Percentiles rank a stretch among this genome's conserved stretches.
Evolutionary conservation across 1,140 invertebrate genomes (phyloP).

Genomic region (Saccostrea cuccullata): DNA sequence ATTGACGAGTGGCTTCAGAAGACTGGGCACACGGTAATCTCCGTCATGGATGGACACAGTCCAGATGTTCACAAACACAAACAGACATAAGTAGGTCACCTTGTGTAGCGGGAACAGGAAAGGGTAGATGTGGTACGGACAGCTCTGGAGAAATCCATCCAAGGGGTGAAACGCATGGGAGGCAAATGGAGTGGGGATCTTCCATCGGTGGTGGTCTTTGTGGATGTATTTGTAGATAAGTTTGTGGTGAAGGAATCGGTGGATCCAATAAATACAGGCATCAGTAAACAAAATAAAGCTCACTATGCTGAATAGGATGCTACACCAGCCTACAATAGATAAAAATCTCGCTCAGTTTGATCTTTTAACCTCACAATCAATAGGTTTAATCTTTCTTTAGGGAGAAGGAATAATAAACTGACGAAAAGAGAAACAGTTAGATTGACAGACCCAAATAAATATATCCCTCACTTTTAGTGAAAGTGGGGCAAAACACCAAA

Average conservation of each 20-base stretch:
- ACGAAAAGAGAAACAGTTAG: no score
- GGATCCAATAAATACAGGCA: conserved; percentile 81
- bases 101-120: conserved; percentile 81
- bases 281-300: conserved; percentile 81
- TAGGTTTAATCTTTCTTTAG: no score
- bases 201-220: conserved; percentile 80
- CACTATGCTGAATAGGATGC: conserved; percentile 68
- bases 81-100: conserved; percentile 78
- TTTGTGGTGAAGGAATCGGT: conserved; percentile 79
- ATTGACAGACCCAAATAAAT: no score
- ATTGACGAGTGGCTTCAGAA: conserved; percentile 78
- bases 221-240: conserved; percentile 79
- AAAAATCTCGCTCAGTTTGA: background rate
- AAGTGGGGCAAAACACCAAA: no score
- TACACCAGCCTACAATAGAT: conserved; percentile 70
- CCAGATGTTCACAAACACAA: conserved; percentile 81
- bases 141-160: conserved; percentile 80
- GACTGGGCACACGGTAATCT: conserved; percentile 78
- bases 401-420: no score
- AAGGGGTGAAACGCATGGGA: conserved; percentile 81
- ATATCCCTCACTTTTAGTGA: no score
- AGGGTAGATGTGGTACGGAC: conserved; percentile 80
- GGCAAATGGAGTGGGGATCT: conserved; percentile 80
- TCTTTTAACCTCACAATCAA: no score
- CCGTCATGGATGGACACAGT: conserved; percentile 81